Conservation (phyloP, 2,888 invertebrate genomes). For the Poecilobothrus nobilitatus region DNA sequence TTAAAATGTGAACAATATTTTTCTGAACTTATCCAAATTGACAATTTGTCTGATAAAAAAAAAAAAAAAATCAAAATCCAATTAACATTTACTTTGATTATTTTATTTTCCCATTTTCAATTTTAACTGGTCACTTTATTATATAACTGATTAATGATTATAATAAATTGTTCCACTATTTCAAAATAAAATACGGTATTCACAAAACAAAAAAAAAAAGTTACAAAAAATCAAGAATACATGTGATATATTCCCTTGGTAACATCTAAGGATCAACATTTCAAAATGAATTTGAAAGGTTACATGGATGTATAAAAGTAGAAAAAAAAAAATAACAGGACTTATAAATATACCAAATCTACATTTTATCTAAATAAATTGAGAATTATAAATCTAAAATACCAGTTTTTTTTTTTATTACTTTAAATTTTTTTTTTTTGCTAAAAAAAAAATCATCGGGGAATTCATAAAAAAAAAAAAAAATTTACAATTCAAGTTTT, state of each 20-base stretch:
- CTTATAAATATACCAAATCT: neutral
- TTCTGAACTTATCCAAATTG: too few species aligned
- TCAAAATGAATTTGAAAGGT: neutral
- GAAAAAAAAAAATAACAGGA: neutral
- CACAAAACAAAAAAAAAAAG: too few species aligned
- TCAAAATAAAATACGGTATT: neutral
- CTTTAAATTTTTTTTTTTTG: neutral
- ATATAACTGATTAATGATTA: neutral
- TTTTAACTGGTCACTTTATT: neutral
- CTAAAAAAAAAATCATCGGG: neutral
- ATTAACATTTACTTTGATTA: too few species aligned
- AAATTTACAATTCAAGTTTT: neutral
- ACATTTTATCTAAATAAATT: neutral
- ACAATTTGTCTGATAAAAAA: too few species aligned
- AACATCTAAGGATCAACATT: neutral
- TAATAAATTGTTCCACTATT: neutral
- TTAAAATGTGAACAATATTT: too few species aligned
- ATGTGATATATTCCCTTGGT: neutral
- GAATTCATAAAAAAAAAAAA: neutral
- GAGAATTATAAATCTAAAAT: neutral
- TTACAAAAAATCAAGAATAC: neutral
- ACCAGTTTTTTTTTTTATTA: neutral
- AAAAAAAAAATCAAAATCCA: too few species aligned
- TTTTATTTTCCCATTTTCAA: too few species aligned
- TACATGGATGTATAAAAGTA: neutral